Evolutionary conservation across 2,888 invertebrate genomes (phyloP).

Genomic region (Scaptomyza cyrtandrae): DNA sequence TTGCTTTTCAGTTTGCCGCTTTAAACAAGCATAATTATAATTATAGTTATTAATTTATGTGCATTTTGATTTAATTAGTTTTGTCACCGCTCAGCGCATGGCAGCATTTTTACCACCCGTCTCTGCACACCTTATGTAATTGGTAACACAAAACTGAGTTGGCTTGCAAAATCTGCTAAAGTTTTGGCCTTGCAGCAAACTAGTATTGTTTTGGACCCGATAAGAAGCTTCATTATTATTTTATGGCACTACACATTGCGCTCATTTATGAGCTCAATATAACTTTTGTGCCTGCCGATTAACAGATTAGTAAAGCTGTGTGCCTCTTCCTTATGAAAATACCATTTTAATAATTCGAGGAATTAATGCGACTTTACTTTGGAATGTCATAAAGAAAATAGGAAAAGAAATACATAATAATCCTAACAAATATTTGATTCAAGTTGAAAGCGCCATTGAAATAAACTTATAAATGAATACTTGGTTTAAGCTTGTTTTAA

Average conservation of each 20-base stretch:
- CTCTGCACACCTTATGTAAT: constrained; percentile 8
- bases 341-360: background rate
- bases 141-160: constrained; percentile 3
- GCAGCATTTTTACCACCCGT: no score
- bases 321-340: background rate
- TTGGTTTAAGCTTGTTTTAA: no score
- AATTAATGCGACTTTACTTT: background rate
- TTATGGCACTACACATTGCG: constrained; percentile 17
- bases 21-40: constrained; percentile 32
- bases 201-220: constrained; percentile 17
- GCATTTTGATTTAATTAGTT: constrained; percentile 52
- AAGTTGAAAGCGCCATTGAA: no score
- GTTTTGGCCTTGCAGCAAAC: background rate
- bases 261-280: constrained; percentile 28
- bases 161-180: background rate
- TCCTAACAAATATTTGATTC: background rate
- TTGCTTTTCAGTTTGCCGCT: constrained; percentile 16
- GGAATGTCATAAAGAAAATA: background rate
- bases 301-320: constrained; percentile 19
- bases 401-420: background rate
- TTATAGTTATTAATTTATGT: constrained; percentile 46
- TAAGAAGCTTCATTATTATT: constrained; percentile 45
- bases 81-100: background rate
- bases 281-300: constrained; percentile 33
- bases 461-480: no score